Evolutionary conservation across 1,140 invertebrate genomes (phyloP).

Genomic region (Helicoverpa armigera): DNA sequence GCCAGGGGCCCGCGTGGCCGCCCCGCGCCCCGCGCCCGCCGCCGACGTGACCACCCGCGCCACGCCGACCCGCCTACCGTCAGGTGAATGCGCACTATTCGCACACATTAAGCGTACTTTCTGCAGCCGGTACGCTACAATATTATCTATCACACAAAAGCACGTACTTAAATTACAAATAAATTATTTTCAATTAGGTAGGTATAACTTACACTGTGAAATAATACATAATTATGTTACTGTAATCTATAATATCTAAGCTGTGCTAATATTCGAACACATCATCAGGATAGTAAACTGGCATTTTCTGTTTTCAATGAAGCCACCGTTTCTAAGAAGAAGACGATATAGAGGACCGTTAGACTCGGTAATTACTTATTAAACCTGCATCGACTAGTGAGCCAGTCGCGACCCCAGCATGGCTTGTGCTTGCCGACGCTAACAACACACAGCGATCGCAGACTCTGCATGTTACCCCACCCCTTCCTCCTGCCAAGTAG

Average conservation of each 20-base stretch:
- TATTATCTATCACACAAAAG: neutral
- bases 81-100: conserved; percentile 53
- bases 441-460: neutral
- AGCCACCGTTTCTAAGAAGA: conserved; percentile 80
- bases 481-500: neutral
- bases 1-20: conserved; percentile 45
- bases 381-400: conserved; percentile 39
- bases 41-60: conserved; percentile 59
- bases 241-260: no score
- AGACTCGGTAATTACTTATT: conserved; percentile 52
- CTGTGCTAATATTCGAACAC: no score
- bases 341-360: conserved; percentile 48
- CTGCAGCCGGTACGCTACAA: neutral
- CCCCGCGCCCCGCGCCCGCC: conserved; percentile 39
- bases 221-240: no score
- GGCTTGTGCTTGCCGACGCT: conserved; percentile 38
- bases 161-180: no score
- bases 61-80: conserved; percentile 57
- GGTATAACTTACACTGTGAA: no score
- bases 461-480: neutral
- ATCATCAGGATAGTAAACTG: conserved; percentile 44
- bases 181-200: no score
- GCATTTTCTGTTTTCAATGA: conserved; percentile 70
- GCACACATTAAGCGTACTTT: no score
- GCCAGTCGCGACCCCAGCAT: conserved; percentile 48